phyloP scores from a whole-genome alignment of 2,797 vertebrate genomes.

The Eulemur rubriventer region DNA sequence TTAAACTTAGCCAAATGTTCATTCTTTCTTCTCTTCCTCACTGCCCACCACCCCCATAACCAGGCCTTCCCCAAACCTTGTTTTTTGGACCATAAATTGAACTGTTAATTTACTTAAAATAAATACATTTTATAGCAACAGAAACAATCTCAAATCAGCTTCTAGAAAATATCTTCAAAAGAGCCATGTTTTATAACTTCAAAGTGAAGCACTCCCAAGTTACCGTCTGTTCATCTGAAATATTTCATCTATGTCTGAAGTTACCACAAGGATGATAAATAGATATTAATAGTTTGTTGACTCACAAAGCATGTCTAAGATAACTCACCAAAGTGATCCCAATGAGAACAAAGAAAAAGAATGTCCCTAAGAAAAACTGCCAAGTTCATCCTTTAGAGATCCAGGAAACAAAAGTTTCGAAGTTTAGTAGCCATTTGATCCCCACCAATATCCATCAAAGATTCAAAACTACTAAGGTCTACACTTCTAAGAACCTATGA shows the following conservation, averaged over 20 bases:
- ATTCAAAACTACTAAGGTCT: not conserved
- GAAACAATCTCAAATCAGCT: not conserved
- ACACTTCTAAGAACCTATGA: not conserved
- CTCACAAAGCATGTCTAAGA: not conserved
- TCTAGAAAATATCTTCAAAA: not conserved
- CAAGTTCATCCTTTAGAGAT: not conserved
- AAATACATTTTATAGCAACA: not conserved
- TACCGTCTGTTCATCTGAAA: not conserved
- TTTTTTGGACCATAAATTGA: not conserved
- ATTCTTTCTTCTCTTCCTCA: not conserved
- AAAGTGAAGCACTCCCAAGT: not conserved
- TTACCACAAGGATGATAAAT: not conserved
- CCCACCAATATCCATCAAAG: not conserved
- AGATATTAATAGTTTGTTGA: not conserved
- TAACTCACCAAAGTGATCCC: not conserved
- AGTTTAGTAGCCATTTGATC: not conserved
- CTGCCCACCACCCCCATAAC: accelerated
- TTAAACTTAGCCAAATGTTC: not conserved
- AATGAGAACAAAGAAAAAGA: not conserved
- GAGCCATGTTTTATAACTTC: not conserved
- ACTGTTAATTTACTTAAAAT: not conserved
- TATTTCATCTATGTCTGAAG: not conserved
- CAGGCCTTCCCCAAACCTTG: not conserved
- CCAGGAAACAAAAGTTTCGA: not conserved
- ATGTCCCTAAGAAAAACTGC: not conserved